Evolutionary conservation across 2,113 vertebrate species (phyloP), one percentile per base, ranked within the genome.

Genomic region (Hippopotamus amphibius): DNA sequence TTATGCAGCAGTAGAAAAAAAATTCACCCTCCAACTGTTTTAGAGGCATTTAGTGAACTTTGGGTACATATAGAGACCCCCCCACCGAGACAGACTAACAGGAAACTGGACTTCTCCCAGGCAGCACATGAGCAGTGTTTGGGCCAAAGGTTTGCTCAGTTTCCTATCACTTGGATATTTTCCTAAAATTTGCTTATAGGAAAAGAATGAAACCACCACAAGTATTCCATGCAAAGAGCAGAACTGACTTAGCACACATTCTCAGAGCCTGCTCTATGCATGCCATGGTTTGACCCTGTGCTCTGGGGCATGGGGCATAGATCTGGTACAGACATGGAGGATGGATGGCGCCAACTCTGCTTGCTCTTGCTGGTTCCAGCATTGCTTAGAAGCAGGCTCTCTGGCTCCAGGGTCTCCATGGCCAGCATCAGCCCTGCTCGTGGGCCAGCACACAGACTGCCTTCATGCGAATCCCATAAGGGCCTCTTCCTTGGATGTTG

Each of bases 81-180:
- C 63, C 28, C 33, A 13, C 63, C 61, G 37, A 61, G n/a, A 6
- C 55, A 68, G 48, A 48, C 8, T 48, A 69, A 66, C 0, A 21
- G 86, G 93, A 84, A 66, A n/a, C 15, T 30, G 53, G 43, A 37
- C 59, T 48, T 79, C 59, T 77, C 72, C 28, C 37, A 53, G 79
- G 86, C 46, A 37, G 46, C 53, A 22, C 37, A 33, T 0, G 3
- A 80, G 24, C 37, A 86, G 88, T 13, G 22, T 81, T 61, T 63
- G 66, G 43, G 63, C 55, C 46, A 63, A 46, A 66, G 82, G n/a
- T 89, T 88, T 74, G 74, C 59, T 95, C 55, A 16, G 21, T 88
- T 93, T 91, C 50, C 33, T 96, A 79, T 76, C 50, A 66, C 43
- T 83, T 83, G 83, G 65, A 37, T 87, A 24, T 82, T 95, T 95